A percentile compares a stretch with the other conserved stretches of the same genome.
Conservation (phyloP, 2,113 vertebrate species). For the Gallinago paraguaiae region DNA sequence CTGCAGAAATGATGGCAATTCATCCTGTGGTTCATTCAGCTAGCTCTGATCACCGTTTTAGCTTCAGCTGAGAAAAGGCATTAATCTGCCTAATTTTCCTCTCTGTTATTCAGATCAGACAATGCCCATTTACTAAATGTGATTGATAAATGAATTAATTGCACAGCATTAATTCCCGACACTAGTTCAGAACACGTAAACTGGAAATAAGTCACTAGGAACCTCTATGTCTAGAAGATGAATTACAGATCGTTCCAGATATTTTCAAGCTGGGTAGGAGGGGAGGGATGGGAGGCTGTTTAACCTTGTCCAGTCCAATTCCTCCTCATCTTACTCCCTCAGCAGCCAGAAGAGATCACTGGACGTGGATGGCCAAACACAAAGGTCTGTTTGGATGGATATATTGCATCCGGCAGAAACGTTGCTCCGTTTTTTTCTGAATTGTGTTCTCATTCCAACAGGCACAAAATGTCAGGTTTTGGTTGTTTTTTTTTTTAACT, state of each 20-base stretch:
- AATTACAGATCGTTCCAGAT: background rate
- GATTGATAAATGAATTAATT: conserved; percentile 40
- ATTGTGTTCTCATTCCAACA: background rate
- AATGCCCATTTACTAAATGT: background rate
- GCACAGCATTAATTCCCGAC: background rate
- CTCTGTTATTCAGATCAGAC: conserved; percentile 18
- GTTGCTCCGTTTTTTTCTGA: background rate
- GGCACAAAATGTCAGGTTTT: background rate
- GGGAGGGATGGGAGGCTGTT: background rate
- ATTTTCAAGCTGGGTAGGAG: background rate
- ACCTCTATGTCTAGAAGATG: background rate
- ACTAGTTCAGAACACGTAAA: background rate
- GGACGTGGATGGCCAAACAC: background rate
- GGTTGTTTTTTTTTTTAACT: too few species aligned
- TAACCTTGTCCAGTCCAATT: background rate
- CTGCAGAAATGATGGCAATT: conserved; percentile 8
- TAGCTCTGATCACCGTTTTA: background rate
- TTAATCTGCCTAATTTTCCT: conserved; percentile 36
- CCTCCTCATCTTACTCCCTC: background rate
- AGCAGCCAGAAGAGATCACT: background rate
- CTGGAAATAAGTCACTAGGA: conserved; percentile 1
- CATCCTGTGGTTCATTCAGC: conserved; percentile 1
- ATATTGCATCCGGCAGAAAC: background rate
- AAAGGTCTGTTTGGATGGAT: background rate
- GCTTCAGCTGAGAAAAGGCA: conserved; percentile 11